Base-by-base conservation (phyloP, 2,797 vertebrate species). In the Sebastes hubbsi region DNA sequence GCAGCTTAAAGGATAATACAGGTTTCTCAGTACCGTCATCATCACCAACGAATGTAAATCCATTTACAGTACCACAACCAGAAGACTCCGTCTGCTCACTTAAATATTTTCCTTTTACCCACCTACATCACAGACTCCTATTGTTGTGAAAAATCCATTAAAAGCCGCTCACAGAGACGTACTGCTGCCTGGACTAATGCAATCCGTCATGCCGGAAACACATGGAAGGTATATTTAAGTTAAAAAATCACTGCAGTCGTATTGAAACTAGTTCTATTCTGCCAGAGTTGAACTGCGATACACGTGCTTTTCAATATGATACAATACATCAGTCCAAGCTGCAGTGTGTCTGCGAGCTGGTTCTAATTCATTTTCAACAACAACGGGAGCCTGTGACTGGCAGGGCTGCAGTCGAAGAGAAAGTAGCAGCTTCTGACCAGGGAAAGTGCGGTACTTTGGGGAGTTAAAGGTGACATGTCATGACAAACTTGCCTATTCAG, bases 361-460 rank as follows among this genome's bases (percentile, higher is more conserved):
- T 83, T 78, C 68, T 83, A 56, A 77, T 89, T 72, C 58, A 62
- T 81, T 84, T 88, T 65, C 72, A 71, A 79, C 77, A 82, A 75
- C 79, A 81, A 42, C 82, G 42, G 25, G 68, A 71, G 59, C 16
- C 27, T 65, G 60, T 63, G 68, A 82, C 25, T 77, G 71, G 76
- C 72, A 81, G 64, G 25, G n/a, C 75, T 72, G 72, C 56, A 75
- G 61, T 64, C 12, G 1, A 38, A 70, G 42, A 77, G 20, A 67
- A 59, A 38, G 52, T 10, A 34, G 10, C 38, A 64, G 16, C 60
- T 69, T 82, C 59, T 75, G 22, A 64, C 24, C 38, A 20, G 36
- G 14, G 49, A 75, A 46, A 66, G 49, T 8, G 34, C 49, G 54
- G 56, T 6, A 72, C 63, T 49, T 7, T 52, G 14, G 64, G 62